Percentiles rank a stretch among this genome's conserved stretches.
phyloP scores from a whole-genome alignment of 2,797 vertebrate species.

The Falco rusticolus region DNA sequence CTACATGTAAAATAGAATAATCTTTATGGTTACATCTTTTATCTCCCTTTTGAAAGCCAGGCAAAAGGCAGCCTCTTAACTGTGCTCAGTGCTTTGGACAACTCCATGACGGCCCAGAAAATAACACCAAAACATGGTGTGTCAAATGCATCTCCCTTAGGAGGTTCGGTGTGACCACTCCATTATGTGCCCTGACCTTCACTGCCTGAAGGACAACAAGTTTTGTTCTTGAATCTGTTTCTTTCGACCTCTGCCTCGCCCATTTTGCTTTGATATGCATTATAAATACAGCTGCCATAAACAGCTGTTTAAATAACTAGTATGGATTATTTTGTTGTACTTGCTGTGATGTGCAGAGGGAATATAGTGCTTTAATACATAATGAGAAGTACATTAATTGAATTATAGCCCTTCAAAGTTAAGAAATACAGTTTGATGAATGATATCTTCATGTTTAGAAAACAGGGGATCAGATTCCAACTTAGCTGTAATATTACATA shows the following conservation, averaged over 20 bases:
- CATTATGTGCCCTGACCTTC: conserved; percentile 74
- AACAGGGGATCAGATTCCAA: not conserved
- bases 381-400: not conserved
- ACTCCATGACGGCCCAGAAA: conserved; percentile 63
- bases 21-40: not conserved
- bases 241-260: not conserved
- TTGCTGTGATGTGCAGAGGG: not conserved
- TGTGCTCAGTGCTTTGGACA: not conserved
- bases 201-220: not conserved
- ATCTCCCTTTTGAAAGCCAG: not conserved
- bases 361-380: not conserved
- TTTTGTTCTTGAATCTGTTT: conserved; percentile 21
- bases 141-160: conserved; percentile 65
- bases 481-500: not conserved
- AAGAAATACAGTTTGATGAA: not conserved
- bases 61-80: not conserved
- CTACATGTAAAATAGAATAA: not conserved
- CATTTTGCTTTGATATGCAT: not conserved
- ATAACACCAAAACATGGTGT: conserved; percentile 61
- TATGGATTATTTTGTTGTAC: not conserved
- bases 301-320: not conserved
- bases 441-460: not conserved
- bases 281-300: not conserved
- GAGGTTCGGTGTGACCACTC: conserved; percentile 69
- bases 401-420: not conserved